phyloP scores from a whole-genome alignment of 1,140 invertebrate genomes.

The Cyphomyrmex costatus region DNA sequence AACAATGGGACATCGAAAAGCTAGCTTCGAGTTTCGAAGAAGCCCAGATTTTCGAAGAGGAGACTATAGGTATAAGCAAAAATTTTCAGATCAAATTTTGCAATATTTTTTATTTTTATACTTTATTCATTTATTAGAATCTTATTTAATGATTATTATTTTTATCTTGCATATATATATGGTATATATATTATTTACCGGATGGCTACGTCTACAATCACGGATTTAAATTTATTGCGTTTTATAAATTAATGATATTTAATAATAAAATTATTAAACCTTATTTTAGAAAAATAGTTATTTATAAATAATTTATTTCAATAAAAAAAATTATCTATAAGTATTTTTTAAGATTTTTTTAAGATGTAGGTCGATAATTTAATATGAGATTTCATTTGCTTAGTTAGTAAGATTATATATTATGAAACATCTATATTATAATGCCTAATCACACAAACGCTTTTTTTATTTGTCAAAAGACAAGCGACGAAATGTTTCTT shows the following conservation, averaged over 20 bases:
- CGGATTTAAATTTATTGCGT: not conserved
- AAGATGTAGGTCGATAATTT: not conserved
- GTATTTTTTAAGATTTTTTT: not conserved
- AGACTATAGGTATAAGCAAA: slow-evolving; percentile 81
- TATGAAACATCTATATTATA: not conserved
- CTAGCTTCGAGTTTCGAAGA: slow-evolving; percentile 83
- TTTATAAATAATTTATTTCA: no score
- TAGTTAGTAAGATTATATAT: not conserved
- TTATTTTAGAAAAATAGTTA: not conserved
- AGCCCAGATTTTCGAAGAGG: slow-evolving; percentile 84
- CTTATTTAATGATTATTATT: not conserved
- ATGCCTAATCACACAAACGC: not conserved
- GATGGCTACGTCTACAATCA: not conserved
- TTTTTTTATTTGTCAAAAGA: slow-evolving; percentile 13
- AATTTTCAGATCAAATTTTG: slow-evolving; percentile 27
- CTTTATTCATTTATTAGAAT: not conserved
- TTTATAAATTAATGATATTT: not conserved
- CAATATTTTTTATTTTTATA: not conserved
- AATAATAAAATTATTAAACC: slow-evolving; percentile 1
- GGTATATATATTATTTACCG: not conserved
- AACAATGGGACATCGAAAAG: slow-evolving; percentile 81
- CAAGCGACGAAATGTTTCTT: not conserved
- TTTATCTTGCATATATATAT: not conserved
- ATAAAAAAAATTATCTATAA: not conserved
- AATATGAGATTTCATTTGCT: not conserved